Percentiles rank a stretch among this genome's conserved stretches.
Evolutionary conservation across 2,113 vertebrate species (phyloP).

Genomic region (Microcebus lehilahytsara): DNA sequence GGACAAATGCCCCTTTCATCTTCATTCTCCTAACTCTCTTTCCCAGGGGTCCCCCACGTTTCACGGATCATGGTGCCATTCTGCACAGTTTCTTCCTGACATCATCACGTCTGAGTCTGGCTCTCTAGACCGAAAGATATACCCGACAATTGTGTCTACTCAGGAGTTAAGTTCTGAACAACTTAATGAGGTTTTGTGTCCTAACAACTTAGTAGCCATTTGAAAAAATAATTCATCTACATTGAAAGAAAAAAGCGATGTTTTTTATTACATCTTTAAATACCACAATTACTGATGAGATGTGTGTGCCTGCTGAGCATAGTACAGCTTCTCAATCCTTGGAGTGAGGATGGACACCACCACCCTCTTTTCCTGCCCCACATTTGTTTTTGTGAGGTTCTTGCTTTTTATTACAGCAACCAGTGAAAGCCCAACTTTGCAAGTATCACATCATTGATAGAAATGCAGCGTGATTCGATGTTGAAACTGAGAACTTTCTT

Average conservation of each 20-base stretch:
- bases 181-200: background rate
- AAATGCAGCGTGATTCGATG: too few species aligned
- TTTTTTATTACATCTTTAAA: background rate
- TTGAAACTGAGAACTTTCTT: too few species aligned
- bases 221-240: background rate
- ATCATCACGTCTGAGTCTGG: too few species aligned
- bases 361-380: background rate
- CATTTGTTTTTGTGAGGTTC: background rate
- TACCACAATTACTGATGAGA: background rate
- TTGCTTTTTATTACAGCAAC: background rate
- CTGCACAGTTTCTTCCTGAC: background rate
- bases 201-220: background rate
- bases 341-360: background rate
- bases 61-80: background rate
- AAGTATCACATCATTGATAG: background rate
- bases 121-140: background rate
- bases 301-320: background rate
- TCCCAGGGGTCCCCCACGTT: background rate
- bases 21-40: background rate
- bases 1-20: background rate
- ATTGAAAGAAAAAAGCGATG: background rate
- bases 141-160: background rate
- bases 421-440: background rate
- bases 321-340: background rate
- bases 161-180: background rate